Evolutionary conservation across 1,140 invertebrate genomes (phyloP).

Genomic region (Macrosteles quadrilineatus): DNA sequence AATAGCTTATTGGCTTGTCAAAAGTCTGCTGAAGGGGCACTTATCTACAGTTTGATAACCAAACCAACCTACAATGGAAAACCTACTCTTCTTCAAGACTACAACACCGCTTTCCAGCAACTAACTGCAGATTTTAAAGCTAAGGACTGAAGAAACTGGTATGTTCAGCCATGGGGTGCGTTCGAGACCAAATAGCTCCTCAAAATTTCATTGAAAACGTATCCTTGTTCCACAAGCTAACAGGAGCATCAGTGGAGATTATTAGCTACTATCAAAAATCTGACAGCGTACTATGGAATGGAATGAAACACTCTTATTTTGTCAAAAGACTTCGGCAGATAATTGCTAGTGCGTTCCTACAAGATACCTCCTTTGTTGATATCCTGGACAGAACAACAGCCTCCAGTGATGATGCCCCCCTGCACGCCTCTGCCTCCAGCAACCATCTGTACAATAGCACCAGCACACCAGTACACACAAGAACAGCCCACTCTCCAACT

Average conservation of each 20-base stretch:
- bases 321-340: background rate
- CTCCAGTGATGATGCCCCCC: background rate
- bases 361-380: background rate
- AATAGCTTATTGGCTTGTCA: background rate
- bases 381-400: background rate
- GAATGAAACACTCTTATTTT: background rate
- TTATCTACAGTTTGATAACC: background rate
- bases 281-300: background rate
- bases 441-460: background rate
- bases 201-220: background rate
- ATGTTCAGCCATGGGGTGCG: conserved; percentile 3
- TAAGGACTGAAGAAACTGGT: background rate
- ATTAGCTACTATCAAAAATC: background rate
- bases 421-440: background rate
- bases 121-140: background rate
- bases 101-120: background rate
- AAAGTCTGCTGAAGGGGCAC: background rate
- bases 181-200: background rate
- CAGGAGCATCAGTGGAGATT: background rate
- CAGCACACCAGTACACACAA: background rate
- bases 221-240: background rate
- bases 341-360: background rate
- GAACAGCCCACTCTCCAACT: background rate
- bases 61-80: background rate
- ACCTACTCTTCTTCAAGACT: background rate